Percentiles rank a stretch among this genome's conserved stretches.
phyloP scores from a whole-genome alignment of 2,888 invertebrate species.

The Eulithis testata region DNA sequence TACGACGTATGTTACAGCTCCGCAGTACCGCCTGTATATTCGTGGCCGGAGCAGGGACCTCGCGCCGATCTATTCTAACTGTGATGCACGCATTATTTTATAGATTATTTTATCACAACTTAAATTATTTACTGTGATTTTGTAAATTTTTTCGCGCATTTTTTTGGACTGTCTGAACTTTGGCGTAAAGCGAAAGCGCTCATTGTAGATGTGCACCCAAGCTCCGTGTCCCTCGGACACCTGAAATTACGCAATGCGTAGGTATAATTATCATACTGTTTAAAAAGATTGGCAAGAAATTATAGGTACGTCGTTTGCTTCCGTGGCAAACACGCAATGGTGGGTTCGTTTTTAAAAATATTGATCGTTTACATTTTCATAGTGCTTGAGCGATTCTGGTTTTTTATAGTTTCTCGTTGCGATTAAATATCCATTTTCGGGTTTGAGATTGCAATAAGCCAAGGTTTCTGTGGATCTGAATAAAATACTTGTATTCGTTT shows the following conservation, averaged over 20 bases:
- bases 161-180: no score
- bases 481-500: no score
- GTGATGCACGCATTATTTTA: conserved; percentile 6
- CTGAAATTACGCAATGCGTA: no score
- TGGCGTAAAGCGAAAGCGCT: no score
- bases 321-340: no score
- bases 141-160: neutral
- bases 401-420: neutral
- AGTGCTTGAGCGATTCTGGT: neutral
- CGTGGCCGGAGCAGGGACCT: conserved; percentile 65
- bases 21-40: conserved; percentile 88
- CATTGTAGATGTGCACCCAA: no score
- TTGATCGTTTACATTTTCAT: neutral
- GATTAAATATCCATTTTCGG: neutral
- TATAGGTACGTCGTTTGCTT: no score
- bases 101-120: conserved; percentile 7
- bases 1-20: conserved; percentile 88
- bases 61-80: conserved; percentile 49
- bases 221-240: no score
- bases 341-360: no score
- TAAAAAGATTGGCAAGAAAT: no score
- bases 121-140: conserved; percentile 20
- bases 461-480: neutral
- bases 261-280: no score
- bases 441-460: conserved; percentile 3